Conservation (phyloP, 2,113 vertebrate genomes). For the Equus quagga region DNA sequence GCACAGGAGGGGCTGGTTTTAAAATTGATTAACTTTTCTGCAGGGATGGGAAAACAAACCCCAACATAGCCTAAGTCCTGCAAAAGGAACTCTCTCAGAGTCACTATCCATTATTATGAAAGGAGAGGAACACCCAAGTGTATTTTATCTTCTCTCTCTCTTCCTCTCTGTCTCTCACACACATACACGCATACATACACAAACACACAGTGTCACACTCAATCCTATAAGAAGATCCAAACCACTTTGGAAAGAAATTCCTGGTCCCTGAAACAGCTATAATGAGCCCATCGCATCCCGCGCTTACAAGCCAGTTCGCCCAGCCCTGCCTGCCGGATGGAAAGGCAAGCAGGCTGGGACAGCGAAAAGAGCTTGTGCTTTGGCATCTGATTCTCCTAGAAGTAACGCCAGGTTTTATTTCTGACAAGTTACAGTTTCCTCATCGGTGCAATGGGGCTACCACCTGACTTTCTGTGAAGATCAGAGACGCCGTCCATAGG, state of each 20-base stretch:
- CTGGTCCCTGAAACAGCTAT: not conserved
- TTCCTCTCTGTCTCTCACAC: not conserved
- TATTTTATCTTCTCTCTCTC: not conserved
- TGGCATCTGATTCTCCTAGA: not conserved
- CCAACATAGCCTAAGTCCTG: not conserved
- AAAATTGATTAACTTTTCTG: constrained; percentile 60
- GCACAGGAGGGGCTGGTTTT: constrained; percentile 39
- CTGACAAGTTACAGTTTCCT: not conserved
- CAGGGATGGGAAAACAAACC: constrained; percentile 44
- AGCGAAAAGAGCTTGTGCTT: fast-evolving
- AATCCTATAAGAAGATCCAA: not conserved
- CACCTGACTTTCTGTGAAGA: not conserved
- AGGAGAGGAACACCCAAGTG: not conserved
- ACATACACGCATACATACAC: not conserved
- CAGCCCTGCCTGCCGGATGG: too few relatives aligned
- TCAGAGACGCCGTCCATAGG: fast-evolving
- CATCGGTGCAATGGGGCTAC: fast-evolving
- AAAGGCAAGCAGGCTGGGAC: too few relatives aligned
- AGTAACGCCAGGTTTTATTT: not conserved
- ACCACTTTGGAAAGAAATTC: not conserved
- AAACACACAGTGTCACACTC: not conserved
- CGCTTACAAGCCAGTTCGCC: not conserved
- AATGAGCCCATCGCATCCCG: not conserved
- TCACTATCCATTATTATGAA: constrained; percentile 26
- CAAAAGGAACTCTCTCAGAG: constrained; percentile 1